phyloP scores from a whole-genome alignment of 2,888 invertebrate genomes.

The Clistopyga incitator region DNA sequence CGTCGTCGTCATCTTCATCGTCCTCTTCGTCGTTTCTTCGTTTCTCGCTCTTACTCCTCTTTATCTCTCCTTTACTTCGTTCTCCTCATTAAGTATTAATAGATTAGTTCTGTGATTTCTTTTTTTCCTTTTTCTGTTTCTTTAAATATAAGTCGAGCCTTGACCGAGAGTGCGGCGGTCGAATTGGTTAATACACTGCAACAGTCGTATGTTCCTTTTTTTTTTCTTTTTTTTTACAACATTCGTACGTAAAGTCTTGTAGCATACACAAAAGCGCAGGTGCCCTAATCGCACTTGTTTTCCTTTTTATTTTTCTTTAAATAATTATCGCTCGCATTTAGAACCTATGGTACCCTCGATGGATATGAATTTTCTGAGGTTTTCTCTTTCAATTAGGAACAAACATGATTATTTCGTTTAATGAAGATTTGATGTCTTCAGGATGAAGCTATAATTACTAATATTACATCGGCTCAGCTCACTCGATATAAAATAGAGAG shows the following conservation, averaged over 20 bases:
- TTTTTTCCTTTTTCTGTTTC: constrained; percentile 15
- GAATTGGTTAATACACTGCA: constrained; percentile 81
- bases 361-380: constrained; percentile 57
- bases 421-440: neutral
- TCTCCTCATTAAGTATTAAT: constrained; percentile 77
- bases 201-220: constrained; percentile 79
- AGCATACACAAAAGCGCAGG: constrained; percentile 82
- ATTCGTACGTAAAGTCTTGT: constrained; percentile 82
- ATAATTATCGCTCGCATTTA: constrained; percentile 22
- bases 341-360: constrained; percentile 55
- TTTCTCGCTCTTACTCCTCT: constrained; percentile 72
- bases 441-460: constrained; percentile 34
- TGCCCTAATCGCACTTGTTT: constrained; percentile 77
- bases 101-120: constrained; percentile 77
- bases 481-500: constrained; percentile 59
- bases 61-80: constrained; percentile 73
- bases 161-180: constrained; percentile 77
- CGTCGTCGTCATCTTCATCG: constrained; percentile 75
- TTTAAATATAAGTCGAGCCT: constrained; percentile 80
- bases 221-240: constrained; percentile 77
- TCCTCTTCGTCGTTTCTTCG: constrained; percentile 37
- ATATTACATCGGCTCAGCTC: constrained; percentile 26
- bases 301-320: neutral
- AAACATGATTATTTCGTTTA: constrained; percentile 26
- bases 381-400: constrained; percentile 59